Conservation (phyloP, 2,113 vertebrate species). For the Psittacus erithacus region DNA sequence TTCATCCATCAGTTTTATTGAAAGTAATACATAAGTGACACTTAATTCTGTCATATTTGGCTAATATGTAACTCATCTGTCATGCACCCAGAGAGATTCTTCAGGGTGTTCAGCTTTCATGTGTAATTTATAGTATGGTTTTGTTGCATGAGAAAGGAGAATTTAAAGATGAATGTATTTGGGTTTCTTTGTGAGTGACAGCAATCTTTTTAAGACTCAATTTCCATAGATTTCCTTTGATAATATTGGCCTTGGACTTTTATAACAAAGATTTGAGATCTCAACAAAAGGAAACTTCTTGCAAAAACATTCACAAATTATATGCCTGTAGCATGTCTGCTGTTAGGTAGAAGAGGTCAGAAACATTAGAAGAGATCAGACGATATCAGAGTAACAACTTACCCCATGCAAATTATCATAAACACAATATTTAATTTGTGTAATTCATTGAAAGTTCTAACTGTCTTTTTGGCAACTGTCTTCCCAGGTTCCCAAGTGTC, state of each 20-base stretch:
- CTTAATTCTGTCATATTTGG: constrained; percentile 43
- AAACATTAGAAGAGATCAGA: constrained; percentile 13
- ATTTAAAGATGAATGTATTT: background rate
- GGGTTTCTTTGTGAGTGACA: background rate
- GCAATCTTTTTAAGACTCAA: background rate
- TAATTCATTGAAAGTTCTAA: constrained; percentile 8
- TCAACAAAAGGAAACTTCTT: background rate
- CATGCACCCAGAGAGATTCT: background rate
- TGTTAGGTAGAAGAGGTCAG: constrained; percentile 39
- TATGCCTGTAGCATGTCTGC: background rate
- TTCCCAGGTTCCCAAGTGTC: constrained; percentile 15
- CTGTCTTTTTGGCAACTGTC: constrained; percentile 24
- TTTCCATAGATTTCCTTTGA: background rate
- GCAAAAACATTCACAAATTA: background rate
- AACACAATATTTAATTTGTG: constrained; percentile 42
- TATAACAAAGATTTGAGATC: background rate
- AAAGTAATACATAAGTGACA: constrained; percentile 26
- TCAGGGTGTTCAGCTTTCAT: background rate
- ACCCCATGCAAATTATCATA: constrained; percentile 40
- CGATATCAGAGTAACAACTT: constrained; percentile 28
- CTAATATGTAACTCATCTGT: constrained; percentile 12
- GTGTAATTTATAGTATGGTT: background rate
- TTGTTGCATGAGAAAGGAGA: background rate
- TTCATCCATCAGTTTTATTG: constrained; percentile 17
- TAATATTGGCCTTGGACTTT: background rate